Evolutionary conservation across 1,140 invertebrate genomes (phyloP).

Genomic region (Periplaneta americana): DNA sequence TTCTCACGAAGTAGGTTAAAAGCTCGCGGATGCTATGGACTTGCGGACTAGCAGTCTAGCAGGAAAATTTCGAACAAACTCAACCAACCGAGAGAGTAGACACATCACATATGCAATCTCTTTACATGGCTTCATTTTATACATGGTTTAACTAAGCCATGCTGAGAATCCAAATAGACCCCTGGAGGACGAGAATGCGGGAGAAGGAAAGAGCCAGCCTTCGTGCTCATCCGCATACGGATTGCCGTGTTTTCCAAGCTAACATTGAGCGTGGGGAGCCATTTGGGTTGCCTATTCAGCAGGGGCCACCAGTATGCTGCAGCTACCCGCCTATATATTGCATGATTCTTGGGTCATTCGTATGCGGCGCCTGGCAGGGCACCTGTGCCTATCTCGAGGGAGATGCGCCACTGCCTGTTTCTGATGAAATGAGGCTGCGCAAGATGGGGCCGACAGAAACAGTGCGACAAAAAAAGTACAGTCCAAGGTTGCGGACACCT

Average conservation of each 20-base stretch:
- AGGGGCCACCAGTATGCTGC: background rate
- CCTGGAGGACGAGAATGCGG: background rate
- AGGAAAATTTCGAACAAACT: background rate
- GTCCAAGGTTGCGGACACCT: no score
- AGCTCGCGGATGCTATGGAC: background rate
- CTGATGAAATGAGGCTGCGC: background rate
- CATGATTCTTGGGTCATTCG: background rate
- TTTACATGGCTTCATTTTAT: conserved; percentile 6
- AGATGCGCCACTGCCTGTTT: background rate
- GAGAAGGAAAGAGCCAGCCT: conserved; percentile 35
- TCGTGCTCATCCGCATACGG: background rate
- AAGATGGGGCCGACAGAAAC: background rate
- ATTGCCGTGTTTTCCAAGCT: background rate
- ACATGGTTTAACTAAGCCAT: conserved; percentile 3
- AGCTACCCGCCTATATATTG: background rate
- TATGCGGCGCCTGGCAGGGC: background rate
- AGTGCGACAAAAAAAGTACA: background rate
- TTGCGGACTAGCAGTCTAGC: background rate
- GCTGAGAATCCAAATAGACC: conserved; percentile 3
- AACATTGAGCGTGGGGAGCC: background rate
- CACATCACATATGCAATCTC: conserved; percentile 7
- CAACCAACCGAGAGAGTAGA: background rate
- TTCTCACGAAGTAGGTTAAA: background rate
- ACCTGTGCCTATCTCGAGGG: background rate
- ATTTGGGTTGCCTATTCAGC: background rate